phyloP scores from a whole-genome alignment of 2,797 vertebrate genomes.

The Selene dorsalis region DNA sequence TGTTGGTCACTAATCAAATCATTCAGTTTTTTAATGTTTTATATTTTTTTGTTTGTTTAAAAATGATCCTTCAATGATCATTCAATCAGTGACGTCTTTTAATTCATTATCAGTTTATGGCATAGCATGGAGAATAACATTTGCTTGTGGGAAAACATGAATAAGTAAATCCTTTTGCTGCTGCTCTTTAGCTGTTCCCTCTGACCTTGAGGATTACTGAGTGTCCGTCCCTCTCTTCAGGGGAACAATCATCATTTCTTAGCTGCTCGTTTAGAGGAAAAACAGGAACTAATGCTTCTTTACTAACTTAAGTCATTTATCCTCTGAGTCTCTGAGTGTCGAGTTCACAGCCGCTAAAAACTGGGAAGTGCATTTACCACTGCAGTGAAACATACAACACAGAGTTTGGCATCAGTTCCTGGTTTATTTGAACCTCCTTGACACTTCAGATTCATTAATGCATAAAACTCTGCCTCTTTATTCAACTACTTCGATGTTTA shows the following conservation, averaged over 20 bases:
- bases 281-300: background rate
- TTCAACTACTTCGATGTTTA: background rate
- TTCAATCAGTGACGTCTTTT: background rate
- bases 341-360: background rate
- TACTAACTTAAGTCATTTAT: background rate
- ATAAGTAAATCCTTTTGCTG: background rate
- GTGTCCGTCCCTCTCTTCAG: background rate
- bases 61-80: background rate
- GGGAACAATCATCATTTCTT: background rate
- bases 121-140: background rate
- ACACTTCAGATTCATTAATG: background rate
- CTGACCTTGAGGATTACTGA: conserved; percentile 4
- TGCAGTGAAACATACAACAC: background rate
- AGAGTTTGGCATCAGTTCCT: too few species aligned
- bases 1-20: conserved; percentile 11
- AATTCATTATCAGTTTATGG: background rate
- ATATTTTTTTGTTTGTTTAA: background rate
- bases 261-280: background rate
- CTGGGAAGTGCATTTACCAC: background rate
- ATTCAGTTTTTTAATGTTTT: background rate
- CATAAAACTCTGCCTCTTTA: background rate
- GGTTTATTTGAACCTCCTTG: too few species aligned
- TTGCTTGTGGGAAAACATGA: background rate
- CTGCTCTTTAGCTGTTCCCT: background rate
- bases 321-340: conserved; percentile 1